Evolutionary conservation across 1,140 invertebrate species (phyloP), one percentile per base, ranked within the genome.

Genomic region (Lerema accius): DNA sequence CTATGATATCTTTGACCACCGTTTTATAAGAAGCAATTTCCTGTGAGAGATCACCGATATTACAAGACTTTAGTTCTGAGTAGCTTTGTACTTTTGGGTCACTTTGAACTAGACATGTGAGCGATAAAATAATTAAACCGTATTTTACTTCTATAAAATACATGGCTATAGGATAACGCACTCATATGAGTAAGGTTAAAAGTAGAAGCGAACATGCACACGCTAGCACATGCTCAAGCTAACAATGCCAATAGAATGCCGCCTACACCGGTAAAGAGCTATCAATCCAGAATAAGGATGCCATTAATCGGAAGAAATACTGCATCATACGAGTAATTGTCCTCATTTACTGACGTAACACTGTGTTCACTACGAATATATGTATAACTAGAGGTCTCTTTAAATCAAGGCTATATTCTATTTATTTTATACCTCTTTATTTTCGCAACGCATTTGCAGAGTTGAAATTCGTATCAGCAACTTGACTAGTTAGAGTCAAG

Each of bases 1-100:
- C 80, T 40, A 95, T 91, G 69, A 95, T 95, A 71, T 78, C 72
- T 60, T 92, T 84, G 0, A 94, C 92, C 7, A 92, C 76, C 0
- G 89, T 78, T 32, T 90, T 68, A 70, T 95, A 95, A 0, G 91
- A 91, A 10, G 86, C 82, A 58, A 95, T 94, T 90, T 95, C 94
- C 6, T 90, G 67, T 9, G 80, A 73, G 15, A 93, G 71, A 10
- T 72, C 59, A 39, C 82, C 61, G 17, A 92, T 67, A 72, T 88
- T 67, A 75, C 92, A 93, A 26, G 63, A 65, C 5, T 76, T 69
- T 16, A 67, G 19, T 50, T 82, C 75, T 7, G 69, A 65, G 58
- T 79, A 79, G 17, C 40, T 56, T 28, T 42, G 53, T 56, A 40
- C 28, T 43, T 56, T 56, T 40, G 53, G 40, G 28, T 13, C 53